Conservation (phyloP, 2,888 invertebrate species). For the Pristionchus fissidentatus region DNA sequence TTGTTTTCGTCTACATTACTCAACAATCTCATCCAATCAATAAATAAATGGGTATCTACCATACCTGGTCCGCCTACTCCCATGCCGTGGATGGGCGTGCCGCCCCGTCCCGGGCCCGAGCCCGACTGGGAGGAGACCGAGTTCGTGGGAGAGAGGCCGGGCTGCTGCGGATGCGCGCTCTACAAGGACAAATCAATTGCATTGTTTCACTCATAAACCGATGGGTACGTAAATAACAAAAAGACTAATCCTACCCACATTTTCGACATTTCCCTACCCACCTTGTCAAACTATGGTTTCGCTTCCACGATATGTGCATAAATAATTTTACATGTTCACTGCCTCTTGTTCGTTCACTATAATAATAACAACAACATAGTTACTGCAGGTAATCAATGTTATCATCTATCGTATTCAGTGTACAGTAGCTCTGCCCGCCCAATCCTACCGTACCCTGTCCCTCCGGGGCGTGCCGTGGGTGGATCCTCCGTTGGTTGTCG, state of each 20-base stretch:
- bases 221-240: not conserved
- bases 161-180: conserved; percentile 32
- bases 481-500: not conserved
- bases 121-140: conserved; percentile 12
- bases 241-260: not conserved
- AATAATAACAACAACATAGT: too few relatives aligned
- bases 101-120: not conserved
- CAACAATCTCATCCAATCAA: not conserved
- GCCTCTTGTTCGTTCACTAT: too few relatives aligned
- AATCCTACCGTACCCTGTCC: conserved; percentile 24
- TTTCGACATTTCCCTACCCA: not conserved
- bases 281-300: too few relatives aligned
- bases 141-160: conserved; percentile 4
- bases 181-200: not conserved
- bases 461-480: not conserved
- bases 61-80: not conserved
- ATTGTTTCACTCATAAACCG: not conserved
- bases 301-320: too few relatives aligned
- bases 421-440: too few relatives aligned
- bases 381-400: too few relatives aligned
- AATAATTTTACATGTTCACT: too few relatives aligned
- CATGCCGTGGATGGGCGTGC: conserved; percentile 1
- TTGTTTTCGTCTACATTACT: not conserved
- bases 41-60: not conserved
- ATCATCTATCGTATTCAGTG: too few relatives aligned